phyloP scores from a whole-genome alignment of 2,113 vertebrate species.

The Rhombomys opimus region DNA sequence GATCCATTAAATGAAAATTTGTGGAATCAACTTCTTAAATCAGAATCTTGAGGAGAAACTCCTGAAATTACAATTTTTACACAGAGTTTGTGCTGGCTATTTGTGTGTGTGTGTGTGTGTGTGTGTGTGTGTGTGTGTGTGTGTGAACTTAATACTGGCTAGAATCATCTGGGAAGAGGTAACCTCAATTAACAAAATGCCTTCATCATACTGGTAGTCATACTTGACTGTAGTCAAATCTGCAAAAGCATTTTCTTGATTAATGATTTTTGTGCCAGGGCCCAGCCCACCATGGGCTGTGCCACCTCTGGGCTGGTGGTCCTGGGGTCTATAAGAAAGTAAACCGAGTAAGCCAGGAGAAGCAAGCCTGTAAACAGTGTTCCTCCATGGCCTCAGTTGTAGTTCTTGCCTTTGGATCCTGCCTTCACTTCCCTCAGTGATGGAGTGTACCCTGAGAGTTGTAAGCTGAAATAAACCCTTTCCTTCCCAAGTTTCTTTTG shows the following conservation, averaged over 20 bases:
- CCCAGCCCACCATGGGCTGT: background rate
- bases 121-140: too few relatives aligned
- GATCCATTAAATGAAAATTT: conserved; percentile 33
- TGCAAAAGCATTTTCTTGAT: background rate
- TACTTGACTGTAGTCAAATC: background rate
- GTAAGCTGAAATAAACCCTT: background rate
- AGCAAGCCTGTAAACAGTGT: background rate
- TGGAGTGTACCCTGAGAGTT: background rate
- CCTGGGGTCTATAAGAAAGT: background rate
- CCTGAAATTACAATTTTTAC: background rate
- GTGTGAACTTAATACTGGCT: background rate
- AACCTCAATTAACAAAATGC: background rate
- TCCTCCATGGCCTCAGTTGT: too few relatives aligned
- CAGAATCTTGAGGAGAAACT: background rate
- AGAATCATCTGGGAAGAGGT: background rate
- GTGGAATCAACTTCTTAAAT: background rate
- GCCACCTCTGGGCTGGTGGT: background rate
- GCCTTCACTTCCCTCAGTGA: background rate
- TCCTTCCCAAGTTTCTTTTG: background rate
- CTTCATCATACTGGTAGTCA: background rate
- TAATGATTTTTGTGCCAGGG: background rate
- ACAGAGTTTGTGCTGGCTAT: background rate
- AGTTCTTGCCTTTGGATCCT: background rate
- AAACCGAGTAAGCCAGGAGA: background rate
- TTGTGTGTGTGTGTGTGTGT: background rate